Evolutionary conservation across 2,888 invertebrate species (phyloP).

Genomic region (Diabrotica balteata): DNA sequence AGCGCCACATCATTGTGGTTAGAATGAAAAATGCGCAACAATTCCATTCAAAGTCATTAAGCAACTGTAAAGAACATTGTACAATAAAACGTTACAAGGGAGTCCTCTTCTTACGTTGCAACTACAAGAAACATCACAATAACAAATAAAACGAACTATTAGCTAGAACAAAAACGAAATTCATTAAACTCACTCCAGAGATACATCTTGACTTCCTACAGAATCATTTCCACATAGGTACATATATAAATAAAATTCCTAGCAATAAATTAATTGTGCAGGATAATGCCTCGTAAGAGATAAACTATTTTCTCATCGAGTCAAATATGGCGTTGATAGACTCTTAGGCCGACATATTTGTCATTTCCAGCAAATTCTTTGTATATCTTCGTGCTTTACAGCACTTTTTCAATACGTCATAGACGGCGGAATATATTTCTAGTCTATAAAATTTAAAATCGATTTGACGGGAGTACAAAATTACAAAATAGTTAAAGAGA

Average conservation of each 20-base stretch:
- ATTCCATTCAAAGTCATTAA: too few relatives aligned
- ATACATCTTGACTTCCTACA: constrained; percentile 1
- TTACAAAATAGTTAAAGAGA: too few relatives aligned
- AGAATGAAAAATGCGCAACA: too few relatives aligned
- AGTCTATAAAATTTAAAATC: too few relatives aligned
- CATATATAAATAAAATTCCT: constrained; percentile 2
- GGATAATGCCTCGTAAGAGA: constrained; percentile 8
- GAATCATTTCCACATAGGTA: background rate
- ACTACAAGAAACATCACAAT: too few relatives aligned
- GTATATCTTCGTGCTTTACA: background rate
- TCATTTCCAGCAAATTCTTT: constrained; percentile 4
- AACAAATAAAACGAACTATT: too few relatives aligned
- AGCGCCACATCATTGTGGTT: too few relatives aligned
- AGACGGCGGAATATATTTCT: background rate
- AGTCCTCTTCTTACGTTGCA: too few relatives aligned
- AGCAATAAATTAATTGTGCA: constrained; percentile 11
- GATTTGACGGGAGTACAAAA: too few relatives aligned
- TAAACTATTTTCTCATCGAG: constrained; percentile 6
- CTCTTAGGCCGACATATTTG: constrained; percentile 7
- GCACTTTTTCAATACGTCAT: background rate
- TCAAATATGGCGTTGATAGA: constrained; percentile 9
- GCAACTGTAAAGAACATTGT: too few relatives aligned
- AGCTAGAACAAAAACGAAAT: background rate
- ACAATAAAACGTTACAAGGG: too few relatives aligned
- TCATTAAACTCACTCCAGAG: constrained; percentile 2